Conservation (phyloP, 2,113 vertebrate genomes). For the Brachirus orientalis region DNA sequence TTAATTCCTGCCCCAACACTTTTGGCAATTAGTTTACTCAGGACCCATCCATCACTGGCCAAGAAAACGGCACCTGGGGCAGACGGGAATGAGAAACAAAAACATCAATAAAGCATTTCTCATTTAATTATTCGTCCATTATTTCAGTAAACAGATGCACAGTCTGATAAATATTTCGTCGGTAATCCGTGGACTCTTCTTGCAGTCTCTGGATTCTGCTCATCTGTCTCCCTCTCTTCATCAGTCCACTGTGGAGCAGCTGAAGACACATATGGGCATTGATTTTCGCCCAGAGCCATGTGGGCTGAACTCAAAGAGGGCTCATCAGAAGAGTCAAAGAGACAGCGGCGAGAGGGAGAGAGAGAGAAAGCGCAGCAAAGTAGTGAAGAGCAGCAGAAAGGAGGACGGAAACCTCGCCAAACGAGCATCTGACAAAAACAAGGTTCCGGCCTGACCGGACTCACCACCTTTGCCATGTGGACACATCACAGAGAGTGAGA, state of each 20-base stretch:
- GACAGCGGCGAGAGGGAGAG: slow-evolving; percentile 40
- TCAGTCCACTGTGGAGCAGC: slow-evolving; percentile 77
- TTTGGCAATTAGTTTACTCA: slow-evolving; percentile 68
- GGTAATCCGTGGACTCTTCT: slow-evolving; percentile 53
- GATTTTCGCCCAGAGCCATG: slow-evolving; percentile 82
- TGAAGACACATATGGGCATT: slow-evolving; percentile 83
- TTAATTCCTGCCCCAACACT: slow-evolving; percentile 61
- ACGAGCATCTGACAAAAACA: slow-evolving; percentile 67
- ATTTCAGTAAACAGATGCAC: slow-evolving; percentile 71
- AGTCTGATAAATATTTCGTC: slow-evolving; percentile 69
- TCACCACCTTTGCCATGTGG: slow-evolving; percentile 64
- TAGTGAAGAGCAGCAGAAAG: slow-evolving; percentile 57
- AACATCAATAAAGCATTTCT: slow-evolving; percentile 66
- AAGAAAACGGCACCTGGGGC: slow-evolving; percentile 68
- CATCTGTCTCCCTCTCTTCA: slow-evolving; percentile 57
- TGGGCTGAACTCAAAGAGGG: slow-evolving; percentile 78
- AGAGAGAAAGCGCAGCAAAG: slow-evolving; percentile 48
- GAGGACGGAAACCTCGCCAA: slow-evolving; percentile 70
- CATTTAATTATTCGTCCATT: slow-evolving; percentile 74
- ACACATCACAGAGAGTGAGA: slow-evolving; percentile 30
- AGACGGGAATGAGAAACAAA: slow-evolving; percentile 37
- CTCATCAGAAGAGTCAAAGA: slow-evolving; percentile 69
- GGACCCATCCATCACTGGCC: slow-evolving; percentile 57
- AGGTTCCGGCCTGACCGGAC: slow-evolving; percentile 66
- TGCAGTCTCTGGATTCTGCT: slow-evolving; percentile 45